A percentile compares a stretch with the other conserved stretches of the same genome.
Conservation (phyloP, 30 jellyfish, hydroid and myxozoan genomes). For the Hydra vulgaris region DNA sequence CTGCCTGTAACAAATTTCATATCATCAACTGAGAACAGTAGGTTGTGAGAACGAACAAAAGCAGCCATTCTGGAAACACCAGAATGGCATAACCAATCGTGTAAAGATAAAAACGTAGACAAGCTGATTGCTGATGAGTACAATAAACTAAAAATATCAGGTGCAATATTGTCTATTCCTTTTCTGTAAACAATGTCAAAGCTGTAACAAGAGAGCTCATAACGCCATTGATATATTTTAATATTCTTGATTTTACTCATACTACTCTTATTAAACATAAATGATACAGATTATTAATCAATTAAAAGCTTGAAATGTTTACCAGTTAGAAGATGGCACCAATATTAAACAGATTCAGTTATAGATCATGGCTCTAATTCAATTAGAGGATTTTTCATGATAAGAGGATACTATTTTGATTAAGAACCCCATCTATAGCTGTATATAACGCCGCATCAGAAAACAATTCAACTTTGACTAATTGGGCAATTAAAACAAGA, state of each 20-base stretch:
- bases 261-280: slow-evolving; percentile 38
- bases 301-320: slow-evolving; percentile 49
- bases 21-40: background rate
- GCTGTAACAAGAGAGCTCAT: slow-evolving; percentile 38
- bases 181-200: slow-evolving; percentile 32
- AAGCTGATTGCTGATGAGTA: slow-evolving; percentile 16
- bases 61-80: background rate
- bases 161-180: slow-evolving; percentile 21
- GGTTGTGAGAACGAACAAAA: background rate
- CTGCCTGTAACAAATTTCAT: background rate
- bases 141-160: slow-evolving; percentile 30
- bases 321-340: slow-evolving; percentile 57
- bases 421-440: background rate
- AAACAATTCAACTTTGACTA: background rate
- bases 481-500: background rate
- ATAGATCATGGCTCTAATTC: slow-evolving; percentile 47
- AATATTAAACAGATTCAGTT: slow-evolving; percentile 38
- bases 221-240: slow-evolving; percentile 33
- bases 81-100: background rate
- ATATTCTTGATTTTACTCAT: slow-evolving; percentile 23
- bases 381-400: background rate
- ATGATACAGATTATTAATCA: slow-evolving; percentile 60
- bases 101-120: background rate
- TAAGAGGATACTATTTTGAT: background rate
- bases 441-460: background rate